These are phyloP conservation scores for Epinephelus coioides DNA, from an alignment of 2,797 vertebrate genomes.

Conservation along the genomic window DNA sequence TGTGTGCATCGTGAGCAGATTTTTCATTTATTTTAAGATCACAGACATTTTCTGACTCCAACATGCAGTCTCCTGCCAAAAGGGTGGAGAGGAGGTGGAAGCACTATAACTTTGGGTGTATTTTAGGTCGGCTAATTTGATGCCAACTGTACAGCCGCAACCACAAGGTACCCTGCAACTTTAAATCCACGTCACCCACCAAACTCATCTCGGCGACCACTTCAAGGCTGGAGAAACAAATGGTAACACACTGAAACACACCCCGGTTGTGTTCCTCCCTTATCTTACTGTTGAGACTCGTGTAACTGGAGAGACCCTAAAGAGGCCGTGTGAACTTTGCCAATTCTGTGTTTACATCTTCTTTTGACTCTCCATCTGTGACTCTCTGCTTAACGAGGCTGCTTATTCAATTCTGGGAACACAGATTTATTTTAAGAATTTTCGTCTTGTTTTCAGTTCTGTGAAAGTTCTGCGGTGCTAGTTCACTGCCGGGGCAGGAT, in stretches of 20 bases:
- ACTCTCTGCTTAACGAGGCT: slow-evolving; percentile 45
- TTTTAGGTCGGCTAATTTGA: slow-evolving; percentile 44
- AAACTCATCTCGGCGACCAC: slow-evolving; percentile 33
- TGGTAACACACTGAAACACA: not conserved
- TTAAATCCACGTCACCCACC: slow-evolving; percentile 33
- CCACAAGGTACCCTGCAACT: slow-evolving; percentile 29
- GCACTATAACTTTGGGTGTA: slow-evolving; percentile 19
- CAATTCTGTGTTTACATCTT: slow-evolving; percentile 38
- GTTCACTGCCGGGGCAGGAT: slow-evolving; percentile 58
- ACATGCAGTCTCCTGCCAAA: slow-evolving; percentile 1
- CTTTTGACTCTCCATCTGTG: slow-evolving; percentile 40
- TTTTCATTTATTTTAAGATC: slow-evolving; percentile 41
- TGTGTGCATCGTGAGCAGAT: slow-evolving; percentile 3
- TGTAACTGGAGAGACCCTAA: slow-evolving; percentile 44
- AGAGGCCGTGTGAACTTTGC: slow-evolving; percentile 34
- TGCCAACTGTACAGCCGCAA: slow-evolving; percentile 17
- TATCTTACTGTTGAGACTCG: slow-evolving; percentile 36
- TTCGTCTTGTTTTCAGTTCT: slow-evolving; percentile 51
- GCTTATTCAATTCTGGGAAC: slow-evolving; percentile 56
- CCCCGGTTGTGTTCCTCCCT: slow-evolving; percentile 30
- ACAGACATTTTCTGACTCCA: slow-evolving; percentile 10
- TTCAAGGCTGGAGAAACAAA: slow-evolving; percentile 47
- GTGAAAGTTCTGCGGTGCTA: slow-evolving; percentile 35
- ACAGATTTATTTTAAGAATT: slow-evolving; percentile 66
- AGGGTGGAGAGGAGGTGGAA: slow-evolving; percentile 33